A percentile compares a stretch with the other conserved stretches of the same genome.
Conservation (phyloP, 2,113 vertebrate species). For the Paraplagusia blochii region DNA sequence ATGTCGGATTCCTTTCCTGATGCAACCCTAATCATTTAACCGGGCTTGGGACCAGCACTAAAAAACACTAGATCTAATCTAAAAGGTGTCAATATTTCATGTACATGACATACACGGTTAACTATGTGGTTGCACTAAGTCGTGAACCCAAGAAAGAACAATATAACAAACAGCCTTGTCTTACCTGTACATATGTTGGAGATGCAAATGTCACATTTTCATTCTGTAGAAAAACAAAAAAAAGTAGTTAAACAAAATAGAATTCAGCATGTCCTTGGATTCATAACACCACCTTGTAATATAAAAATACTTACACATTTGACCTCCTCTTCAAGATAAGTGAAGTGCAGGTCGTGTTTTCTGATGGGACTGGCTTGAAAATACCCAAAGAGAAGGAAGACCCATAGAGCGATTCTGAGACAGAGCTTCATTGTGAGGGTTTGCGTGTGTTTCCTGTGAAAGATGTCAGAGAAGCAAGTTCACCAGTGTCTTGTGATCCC, state of each 20-base stretch:
- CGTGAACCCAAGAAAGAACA: no score
- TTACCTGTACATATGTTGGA: constrained; percentile 10
- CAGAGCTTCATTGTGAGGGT: constrained; percentile 23
- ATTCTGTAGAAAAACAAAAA: constrained; percentile 1
- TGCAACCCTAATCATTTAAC: no score
- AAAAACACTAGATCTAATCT: no score
- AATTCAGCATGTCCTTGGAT: background rate
- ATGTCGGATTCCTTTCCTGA: no score
- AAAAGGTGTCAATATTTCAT: no score
- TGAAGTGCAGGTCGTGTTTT: background rate
- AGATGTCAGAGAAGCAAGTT: background rate
- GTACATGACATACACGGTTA: no score
- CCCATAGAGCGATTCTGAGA: constrained; percentile 22
- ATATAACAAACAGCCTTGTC: background rate
- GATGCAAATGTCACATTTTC: background rate
- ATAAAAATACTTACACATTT: constrained; percentile 43
- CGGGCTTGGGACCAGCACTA: no score
- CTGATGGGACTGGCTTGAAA: constrained; percentile 9
- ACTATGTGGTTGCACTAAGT: no score
- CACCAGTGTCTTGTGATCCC: constrained; percentile 9
- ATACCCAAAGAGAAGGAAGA: background rate
- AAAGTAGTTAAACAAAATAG: background rate
- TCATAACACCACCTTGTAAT: background rate
- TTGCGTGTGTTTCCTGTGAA: background rate
- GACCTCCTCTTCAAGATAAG: accelerated